Percentiles rank a stretch among this genome's conserved stretches.
phyloP scores from a whole-genome alignment of 1,140 invertebrate genomes.

The Berghia stephanieae region DNA sequence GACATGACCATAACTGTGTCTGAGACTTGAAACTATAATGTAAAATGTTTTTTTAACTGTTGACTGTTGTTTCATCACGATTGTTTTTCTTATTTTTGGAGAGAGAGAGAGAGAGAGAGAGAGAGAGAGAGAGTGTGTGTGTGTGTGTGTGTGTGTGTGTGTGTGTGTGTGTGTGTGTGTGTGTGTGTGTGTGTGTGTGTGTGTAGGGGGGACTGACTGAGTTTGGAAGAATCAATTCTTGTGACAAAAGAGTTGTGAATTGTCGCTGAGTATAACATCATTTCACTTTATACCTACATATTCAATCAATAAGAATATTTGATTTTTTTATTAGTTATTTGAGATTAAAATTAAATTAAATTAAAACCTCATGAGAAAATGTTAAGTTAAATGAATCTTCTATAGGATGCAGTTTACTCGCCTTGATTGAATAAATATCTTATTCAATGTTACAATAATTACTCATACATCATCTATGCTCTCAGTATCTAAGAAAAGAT shows the following conservation, averaged over 20 bases:
- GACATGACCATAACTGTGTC: constrained; percentile 41
- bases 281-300: background rate
- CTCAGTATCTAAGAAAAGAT: no score
- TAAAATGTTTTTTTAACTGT: background rate
- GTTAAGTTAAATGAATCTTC: background rate
- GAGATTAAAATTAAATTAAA: background rate
- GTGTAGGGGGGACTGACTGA: no score
- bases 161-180: constrained; percentile 22
- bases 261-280: no score
- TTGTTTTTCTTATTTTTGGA: no score
- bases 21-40: background rate
- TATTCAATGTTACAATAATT: no score
- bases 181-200: constrained; percentile 16
- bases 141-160: constrained; percentile 8
- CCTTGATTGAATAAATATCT: no score
- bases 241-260: no score
- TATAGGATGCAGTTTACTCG: no score
- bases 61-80: no score
- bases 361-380: background rate
- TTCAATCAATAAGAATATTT: background rate
- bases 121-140: constrained; percentile 65
- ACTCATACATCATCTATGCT: no score
- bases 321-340: background rate
- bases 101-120: no score
- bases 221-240: background rate